Percentiles rank a stretch among this genome's conserved stretches.
Conservation (phyloP, 2,888 invertebrate species). For the Dicycla oo region DNA sequence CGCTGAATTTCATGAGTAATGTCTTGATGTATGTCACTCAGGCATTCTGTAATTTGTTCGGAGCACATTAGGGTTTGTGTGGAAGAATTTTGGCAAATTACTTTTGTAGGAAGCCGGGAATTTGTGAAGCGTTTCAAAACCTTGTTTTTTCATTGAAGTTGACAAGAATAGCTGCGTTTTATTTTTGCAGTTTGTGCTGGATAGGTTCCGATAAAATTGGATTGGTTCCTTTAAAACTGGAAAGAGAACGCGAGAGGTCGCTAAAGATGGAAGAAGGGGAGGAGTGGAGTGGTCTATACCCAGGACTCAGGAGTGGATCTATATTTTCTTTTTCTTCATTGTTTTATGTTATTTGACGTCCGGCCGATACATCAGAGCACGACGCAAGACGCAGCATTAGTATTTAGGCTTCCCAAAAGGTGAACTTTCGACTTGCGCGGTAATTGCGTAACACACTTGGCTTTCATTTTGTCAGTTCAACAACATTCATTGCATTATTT, state of each 20-base stretch:
- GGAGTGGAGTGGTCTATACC: background rate
- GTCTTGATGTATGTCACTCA: slow-evolving; percentile 54
- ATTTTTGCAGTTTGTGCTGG: background rate
- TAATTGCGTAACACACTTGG: too few species aligned
- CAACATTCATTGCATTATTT: too few species aligned
- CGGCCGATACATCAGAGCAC: too few species aligned
- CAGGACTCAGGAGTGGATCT: too few species aligned
- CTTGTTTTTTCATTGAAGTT: background rate
- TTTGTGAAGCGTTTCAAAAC: background rate
- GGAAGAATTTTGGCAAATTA: slow-evolving; percentile 39
- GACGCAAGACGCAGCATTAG: background rate
- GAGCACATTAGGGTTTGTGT: slow-evolving; percentile 32
- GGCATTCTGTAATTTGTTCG: slow-evolving; percentile 42
- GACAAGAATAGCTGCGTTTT: background rate
- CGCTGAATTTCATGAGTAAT: slow-evolving; percentile 51
- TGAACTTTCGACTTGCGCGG: background rate
- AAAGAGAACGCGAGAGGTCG: background rate
- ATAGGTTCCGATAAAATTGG: too few species aligned
- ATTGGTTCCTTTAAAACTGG: background rate
- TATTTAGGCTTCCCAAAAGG: background rate
- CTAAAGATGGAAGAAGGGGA: background rate
- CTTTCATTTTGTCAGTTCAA: too few species aligned
- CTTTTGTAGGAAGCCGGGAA: slow-evolving; percentile 22
- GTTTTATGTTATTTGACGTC: background rate
- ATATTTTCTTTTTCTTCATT: background rate